Evolutionary conservation across 2,888 invertebrate genomes (phyloP).

Genomic region (Phortica magna): DNA sequence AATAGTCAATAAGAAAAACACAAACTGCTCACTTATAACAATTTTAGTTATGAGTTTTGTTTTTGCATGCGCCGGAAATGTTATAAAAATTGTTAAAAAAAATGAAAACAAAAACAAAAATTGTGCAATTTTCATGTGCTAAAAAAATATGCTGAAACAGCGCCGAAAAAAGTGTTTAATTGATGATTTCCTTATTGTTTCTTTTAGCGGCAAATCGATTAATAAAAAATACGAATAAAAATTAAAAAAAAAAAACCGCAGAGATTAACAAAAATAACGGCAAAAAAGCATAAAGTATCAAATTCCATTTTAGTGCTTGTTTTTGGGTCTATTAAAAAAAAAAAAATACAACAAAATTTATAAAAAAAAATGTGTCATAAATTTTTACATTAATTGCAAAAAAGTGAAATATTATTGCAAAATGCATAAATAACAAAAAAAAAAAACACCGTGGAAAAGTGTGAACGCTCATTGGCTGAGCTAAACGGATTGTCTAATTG

Average conservation of each 20-base stretch:
- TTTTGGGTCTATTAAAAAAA: not conserved
- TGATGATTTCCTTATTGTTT: not conserved
- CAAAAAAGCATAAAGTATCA: not conserved
- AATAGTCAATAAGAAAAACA: not conserved
- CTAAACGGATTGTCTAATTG: not conserved
- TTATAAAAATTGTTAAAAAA: not conserved
- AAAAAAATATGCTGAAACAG: conserved; percentile 21
- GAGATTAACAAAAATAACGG: not conserved
- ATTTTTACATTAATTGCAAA: not conserved
- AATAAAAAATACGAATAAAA: not conserved
- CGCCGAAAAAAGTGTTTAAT: conserved; percentile 1
- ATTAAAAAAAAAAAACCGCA: not conserved
- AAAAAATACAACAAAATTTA: not conserved
- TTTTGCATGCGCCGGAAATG: conserved; percentile 12
- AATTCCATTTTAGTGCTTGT: not conserved
- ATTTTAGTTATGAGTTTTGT: not conserved
- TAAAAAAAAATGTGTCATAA: not conserved
- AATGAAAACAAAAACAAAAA: not conserved
- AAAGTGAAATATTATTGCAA: not conserved
- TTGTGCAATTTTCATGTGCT: conserved; percentile 16
- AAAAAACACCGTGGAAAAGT: too few species aligned
- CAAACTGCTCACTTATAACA: not conserved
- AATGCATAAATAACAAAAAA: not conserved
- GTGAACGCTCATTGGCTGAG: too few species aligned
- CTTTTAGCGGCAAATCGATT: not conserved